Base-by-base conservation (phyloP, 2,888 invertebrate genomes). In the Magallana nippona region DNA sequence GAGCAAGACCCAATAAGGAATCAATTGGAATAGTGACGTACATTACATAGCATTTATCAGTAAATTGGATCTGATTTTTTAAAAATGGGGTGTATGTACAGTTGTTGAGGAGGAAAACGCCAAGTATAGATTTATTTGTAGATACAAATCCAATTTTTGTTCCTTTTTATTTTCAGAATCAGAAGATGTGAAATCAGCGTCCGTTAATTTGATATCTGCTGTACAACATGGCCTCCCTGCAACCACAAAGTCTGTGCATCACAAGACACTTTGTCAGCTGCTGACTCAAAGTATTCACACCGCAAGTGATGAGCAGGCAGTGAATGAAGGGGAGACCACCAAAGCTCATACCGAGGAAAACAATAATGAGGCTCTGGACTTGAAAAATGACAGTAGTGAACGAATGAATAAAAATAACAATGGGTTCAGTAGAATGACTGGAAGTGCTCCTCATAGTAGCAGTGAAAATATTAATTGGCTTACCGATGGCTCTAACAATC, bases 341-440 rank as follows among this genome's bases (percentile, higher is more conserved):
- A 71, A 71, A 71, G 27, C 71, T 11, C 22, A 32, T 19, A 71
- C 32, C 13, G 71, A 71, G 71, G 71, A 71, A 71, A 71, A 71
- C 32, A 71, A 71, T 22, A 71, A 71, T 71, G 71, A 13, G 71
- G 71, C 71, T 17, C 55, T 78, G 56, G 78, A 78, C 55, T 55
- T 78, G 78, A 78, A 55, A 78, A 55, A 55, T 55, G 78, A 78
- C 55, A 78, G 56, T 78, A 56, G 78, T 19, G 78, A 78, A 88
- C 91, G 90, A 87, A 92, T 92, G 92, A 89, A 86, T 89, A 88
- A 79, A 63, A 89, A 89, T 83, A 87, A 89, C 82, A 90, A 91
- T 91, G 92, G 91, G 79, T 88, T 85, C 86, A 88, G 86, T 89
- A 90, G 90, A 90, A 89, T 92, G 91, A 91, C 90, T 84, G 91